Base-by-base conservation (phyloP, 2,113 vertebrate genomes). In the Herpetotheres cachinnans region DNA sequence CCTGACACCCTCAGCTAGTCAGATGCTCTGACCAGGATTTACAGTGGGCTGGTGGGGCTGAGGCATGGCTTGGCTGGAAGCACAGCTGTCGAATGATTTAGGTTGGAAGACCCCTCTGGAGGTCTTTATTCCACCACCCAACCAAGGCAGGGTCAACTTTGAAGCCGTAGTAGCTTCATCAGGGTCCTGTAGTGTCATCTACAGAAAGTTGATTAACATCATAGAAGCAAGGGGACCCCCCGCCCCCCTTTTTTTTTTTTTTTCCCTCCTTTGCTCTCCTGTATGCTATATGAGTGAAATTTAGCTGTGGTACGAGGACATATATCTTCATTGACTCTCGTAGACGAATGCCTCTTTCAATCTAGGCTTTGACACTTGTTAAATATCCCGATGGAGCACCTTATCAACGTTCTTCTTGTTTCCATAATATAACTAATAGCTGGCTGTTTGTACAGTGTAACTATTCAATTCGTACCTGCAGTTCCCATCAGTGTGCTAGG, bases 11-110 rank as follows among this genome's bases (percentile, higher is more conserved):
- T 25, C 4, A 3, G 17, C 11, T 46, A 6, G 2, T 40, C 19
- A 8, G 42, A 4, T 74, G 22, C 30, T 69, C 52, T 69, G 24
- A 3, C 4, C 5, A 30, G 42, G 27, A 5, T 11, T 7, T 17
- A 15, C 10, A 21, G 40, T 0, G 2, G 20, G 34, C 27, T 61
- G 24, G 12, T 26, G 22, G 16, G 11, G 30, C 44, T 74, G 86
- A 13, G 1, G 0, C 2, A 0, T 1, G 15, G 42, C 74, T 70
- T 2, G 6, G 40, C 30, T 72, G 40, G 59, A 24, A 46, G 34
- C 27, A 24, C 4, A 26, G 9, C 15, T 62, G 10, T 11, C 40
- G n/a, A 30, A 10, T 7, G 9, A 5, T 24, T 18, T 21, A 15
- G 44, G 8, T 22, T n/a, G 32, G 36, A 29, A 49, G 24, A n/a